A percentile compares a stretch with the other conserved stretches of the same genome.
These are phyloP conservation scores for Octodon degus DNA, from an alignment of 2,113 vertebrate species.

Conservation along the genomic window DNA sequence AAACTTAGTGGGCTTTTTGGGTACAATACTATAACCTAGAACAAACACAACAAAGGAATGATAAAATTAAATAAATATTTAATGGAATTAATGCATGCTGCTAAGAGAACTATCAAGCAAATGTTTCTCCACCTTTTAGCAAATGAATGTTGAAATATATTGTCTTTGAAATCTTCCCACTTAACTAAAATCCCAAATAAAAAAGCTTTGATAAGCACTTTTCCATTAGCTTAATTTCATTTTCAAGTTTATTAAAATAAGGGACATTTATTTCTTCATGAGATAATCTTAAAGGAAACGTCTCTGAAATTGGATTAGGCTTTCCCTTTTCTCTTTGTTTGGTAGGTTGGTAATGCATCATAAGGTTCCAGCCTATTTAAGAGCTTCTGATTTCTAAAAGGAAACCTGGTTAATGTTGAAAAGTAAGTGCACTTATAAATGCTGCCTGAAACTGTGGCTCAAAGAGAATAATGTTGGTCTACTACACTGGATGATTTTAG, in stretches of 20 bases:
- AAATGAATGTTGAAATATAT: not conserved
- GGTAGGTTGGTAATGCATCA: not conserved
- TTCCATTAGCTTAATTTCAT: not conserved
- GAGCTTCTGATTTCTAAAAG: not conserved
- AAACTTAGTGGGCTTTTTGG: not conserved
- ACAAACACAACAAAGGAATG: not conserved
- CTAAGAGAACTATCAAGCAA: not conserved
- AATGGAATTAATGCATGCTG: not conserved
- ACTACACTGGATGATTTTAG: not conserved
- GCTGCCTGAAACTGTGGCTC: fast-evolving
- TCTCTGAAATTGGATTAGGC: not conserved
- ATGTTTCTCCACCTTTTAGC: not conserved
- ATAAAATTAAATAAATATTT: not conserved
- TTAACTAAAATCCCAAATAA: not conserved
- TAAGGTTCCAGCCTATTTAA: not conserved
- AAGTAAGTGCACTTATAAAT: not conserved
- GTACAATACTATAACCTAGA: not conserved
- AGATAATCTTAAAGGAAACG: not conserved
- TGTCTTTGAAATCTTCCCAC: not conserved
- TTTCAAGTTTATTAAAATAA: not conserved
- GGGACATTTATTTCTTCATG: not conserved
- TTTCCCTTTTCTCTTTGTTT: not conserved
- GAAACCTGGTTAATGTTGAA: not conserved
- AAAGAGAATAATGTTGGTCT: not conserved
- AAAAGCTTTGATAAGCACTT: not conserved